Percentiles rank a stretch among this genome's conserved stretches.
Evolutionary conservation across 2,797 vertebrate genomes (phyloP).

Genomic region (Scyliorhinus canicula): DNA sequence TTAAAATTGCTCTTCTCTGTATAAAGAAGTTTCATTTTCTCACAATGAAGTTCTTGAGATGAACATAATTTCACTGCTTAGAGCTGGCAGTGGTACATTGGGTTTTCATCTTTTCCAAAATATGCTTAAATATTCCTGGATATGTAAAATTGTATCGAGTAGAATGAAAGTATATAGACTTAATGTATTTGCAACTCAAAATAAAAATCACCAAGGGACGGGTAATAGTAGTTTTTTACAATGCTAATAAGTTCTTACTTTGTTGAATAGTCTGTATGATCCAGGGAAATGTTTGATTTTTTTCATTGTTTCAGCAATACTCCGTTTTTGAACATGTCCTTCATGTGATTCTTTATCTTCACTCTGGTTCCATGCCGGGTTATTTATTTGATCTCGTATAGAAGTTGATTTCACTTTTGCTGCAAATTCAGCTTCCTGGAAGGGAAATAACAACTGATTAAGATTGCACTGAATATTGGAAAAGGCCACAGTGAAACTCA

Average conservation of each 20-base stretch:
- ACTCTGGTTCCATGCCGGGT: neutral
- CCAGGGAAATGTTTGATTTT: neutral
- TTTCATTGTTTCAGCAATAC: conserved; percentile 10
- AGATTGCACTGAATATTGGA: neutral
- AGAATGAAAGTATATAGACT: neutral
- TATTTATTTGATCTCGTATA: neutral
- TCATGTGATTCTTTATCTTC: neutral
- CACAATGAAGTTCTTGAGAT: neutral
- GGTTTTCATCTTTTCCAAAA: neutral
- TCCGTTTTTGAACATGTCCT: conserved; percentile 2
- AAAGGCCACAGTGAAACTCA: neutral
- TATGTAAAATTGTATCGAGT: neutral
- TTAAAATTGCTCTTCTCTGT: neutral
- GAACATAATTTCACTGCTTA: neutral
- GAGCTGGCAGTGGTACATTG: neutral
- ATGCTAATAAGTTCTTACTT: conserved; percentile 18
- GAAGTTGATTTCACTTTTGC: neutral
- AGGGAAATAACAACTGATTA: neutral
- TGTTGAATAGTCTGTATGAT: neutral
- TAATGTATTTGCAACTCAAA: neutral
- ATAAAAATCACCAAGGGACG: neutral
- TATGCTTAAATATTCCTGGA: too few relatives aligned
- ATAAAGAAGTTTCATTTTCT: neutral
- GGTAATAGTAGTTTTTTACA: neutral
- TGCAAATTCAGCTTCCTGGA: neutral